Conservation (phyloP, 2,113 vertebrate genomes). For the Trichomycterus rosablanca region DNA sequence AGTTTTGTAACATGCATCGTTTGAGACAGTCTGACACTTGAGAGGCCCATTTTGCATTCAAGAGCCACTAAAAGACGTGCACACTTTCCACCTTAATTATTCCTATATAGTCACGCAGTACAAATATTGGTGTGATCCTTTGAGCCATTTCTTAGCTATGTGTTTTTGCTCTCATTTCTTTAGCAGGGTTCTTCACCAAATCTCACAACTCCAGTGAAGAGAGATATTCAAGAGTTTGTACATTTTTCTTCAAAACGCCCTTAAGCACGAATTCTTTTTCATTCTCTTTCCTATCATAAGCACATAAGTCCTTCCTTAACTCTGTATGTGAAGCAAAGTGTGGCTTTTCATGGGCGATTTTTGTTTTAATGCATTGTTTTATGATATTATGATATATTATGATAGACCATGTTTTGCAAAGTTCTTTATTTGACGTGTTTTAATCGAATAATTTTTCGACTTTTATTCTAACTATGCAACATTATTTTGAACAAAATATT, state of each 20-base stretch:
- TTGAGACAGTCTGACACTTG: slow-evolving; percentile 70
- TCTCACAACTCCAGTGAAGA: slow-evolving; percentile 77
- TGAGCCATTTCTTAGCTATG: slow-evolving; percentile 80
- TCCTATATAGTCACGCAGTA: slow-evolving; percentile 96
- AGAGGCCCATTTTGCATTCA: slow-evolving; percentile 80
- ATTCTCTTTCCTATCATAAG: slow-evolving; percentile 57
- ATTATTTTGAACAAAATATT: too few species aligned
- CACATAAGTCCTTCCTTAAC: too few species aligned
- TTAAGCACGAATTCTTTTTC: slow-evolving; percentile 76
- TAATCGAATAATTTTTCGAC: too few species aligned
- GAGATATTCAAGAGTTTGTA: slow-evolving; percentile 72
- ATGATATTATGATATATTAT: too few species aligned
- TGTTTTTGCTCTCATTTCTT: slow-evolving; percentile 78
- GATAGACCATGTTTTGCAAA: too few species aligned
- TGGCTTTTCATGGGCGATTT: too few species aligned
- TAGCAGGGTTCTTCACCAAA: slow-evolving; percentile 79
- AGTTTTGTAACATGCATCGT: slow-evolving; percentile 45
- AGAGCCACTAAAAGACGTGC: slow-evolving; percentile 76
- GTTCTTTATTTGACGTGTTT: too few species aligned
- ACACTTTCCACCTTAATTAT: slow-evolving; percentile 89
- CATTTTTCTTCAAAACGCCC: slow-evolving; percentile 63
- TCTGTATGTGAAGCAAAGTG: too few species aligned
- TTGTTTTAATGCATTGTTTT: too few species aligned
- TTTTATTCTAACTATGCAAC: too few species aligned
- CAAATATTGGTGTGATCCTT: slow-evolving; percentile 99